phyloP scores from a whole-genome alignment of 1,140 invertebrate species.

The Saxidomus purpurata region DNA sequence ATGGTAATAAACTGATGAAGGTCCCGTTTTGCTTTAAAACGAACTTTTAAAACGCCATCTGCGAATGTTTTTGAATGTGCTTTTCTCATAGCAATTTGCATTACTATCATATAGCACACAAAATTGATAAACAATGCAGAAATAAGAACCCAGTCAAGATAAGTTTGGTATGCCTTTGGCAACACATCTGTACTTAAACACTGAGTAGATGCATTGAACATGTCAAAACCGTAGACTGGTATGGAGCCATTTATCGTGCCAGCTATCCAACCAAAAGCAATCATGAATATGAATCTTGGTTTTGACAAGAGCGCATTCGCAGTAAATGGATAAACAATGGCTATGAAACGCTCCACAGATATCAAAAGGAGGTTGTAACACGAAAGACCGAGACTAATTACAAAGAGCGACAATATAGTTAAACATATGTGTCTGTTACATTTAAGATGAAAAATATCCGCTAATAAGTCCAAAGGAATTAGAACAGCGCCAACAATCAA shows the following conservation, averaged over 20 bases:
- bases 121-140: conserved; percentile 12
- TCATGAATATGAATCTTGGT: conserved; percentile 32
- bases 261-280: conserved; percentile 21
- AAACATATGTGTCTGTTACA: conserved; percentile 11
- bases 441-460: conserved; percentile 12
- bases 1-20: conserved; percentile 39
- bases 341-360: conserved; percentile 37
- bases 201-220: too few species aligned
- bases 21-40: neutral
- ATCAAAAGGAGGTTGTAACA: conserved; percentile 30
- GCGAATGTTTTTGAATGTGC: neutral
- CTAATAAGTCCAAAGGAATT: conserved; percentile 4
- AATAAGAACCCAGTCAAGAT: neutral
- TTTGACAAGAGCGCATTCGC: neutral
- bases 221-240: conserved; percentile 9
- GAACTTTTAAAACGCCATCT: neutral
- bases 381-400: neutral
- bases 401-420: neutral
- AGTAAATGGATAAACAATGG: conserved; percentile 14
- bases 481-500: conserved; percentile 20
- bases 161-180: conserved; percentile 7
- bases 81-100: neutral
- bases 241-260: neutral
- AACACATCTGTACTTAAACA: neutral
- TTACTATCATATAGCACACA: conserved; percentile 6